Evolutionary conservation across 2,797 vertebrate genomes (phyloP).

Genomic region (Gymnoscopelus microlampas): DNA sequence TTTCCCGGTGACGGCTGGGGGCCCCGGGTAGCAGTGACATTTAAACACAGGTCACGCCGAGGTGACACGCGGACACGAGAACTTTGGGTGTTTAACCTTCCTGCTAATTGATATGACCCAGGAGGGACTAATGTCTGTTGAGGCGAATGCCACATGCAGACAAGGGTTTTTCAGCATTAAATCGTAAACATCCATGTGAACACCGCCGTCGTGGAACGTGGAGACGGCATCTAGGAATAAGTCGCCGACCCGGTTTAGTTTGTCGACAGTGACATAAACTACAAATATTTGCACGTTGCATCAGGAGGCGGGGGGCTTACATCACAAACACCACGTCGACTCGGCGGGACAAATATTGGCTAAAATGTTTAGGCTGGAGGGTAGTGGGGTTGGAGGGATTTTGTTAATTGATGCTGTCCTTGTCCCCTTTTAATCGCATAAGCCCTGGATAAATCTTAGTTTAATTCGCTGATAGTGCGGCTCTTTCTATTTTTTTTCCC

Average conservation of each 20-base stretch:
- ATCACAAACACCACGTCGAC: constrained; percentile 63
- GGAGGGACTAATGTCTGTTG: constrained; percentile 8
- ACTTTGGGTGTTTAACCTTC: constrained; percentile 40
- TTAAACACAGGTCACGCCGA: constrained; percentile 62
- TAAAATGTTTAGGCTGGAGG: constrained; percentile 63
- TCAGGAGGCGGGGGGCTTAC: constrained; percentile 70
- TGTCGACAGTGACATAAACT: constrained; percentile 58
- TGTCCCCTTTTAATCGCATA: constrained; percentile 82
- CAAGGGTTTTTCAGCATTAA: constrained; percentile 22
- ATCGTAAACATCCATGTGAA: too few species aligned
- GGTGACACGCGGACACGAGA: constrained; percentile 57
- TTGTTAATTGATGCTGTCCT: constrained; percentile 81
- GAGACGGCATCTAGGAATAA: constrained; percentile 35
- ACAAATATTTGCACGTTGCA: constrained; percentile 70
- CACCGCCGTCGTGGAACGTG: too few species aligned
- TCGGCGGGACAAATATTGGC: constrained; percentile 78
- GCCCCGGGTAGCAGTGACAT: constrained; percentile 45
- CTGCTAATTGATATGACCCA: constrained; percentile 16
- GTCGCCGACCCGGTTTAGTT: constrained; percentile 38
- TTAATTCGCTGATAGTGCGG: constrained; percentile 78
- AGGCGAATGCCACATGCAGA: constrained; percentile 33
- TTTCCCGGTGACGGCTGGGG: constrained; percentile 49
- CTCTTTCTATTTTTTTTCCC: constrained; percentile 53
- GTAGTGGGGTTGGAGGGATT: constrained; percentile 58
- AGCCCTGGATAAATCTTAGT: constrained; percentile 79